phyloP scores from a whole-genome alignment of 2,888 invertebrate genomes.

The Furcula furcula region DNA sequence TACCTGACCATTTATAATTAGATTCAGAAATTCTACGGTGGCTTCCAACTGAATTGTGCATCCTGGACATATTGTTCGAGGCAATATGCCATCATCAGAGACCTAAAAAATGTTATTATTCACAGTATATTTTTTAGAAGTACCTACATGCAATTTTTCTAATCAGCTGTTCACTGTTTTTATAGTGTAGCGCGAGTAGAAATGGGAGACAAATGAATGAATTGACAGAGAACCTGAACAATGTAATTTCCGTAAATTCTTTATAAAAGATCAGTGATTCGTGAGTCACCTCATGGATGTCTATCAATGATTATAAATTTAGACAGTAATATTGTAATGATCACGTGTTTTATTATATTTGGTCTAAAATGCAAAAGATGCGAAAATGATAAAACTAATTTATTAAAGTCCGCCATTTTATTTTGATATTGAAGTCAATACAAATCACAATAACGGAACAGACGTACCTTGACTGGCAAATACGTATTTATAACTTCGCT shows the following conservation, averaged over 20 bases:
- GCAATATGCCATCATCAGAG: slow-evolving; percentile 85
- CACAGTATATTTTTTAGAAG: too few species aligned
- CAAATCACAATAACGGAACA: slow-evolving; percentile 56
- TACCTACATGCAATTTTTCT: too few species aligned
- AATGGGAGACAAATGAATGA: slow-evolving; percentile 1
- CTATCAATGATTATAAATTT: not conserved
- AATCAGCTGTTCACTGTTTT: slow-evolving; percentile 1
- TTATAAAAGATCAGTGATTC: too few species aligned
- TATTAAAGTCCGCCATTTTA: slow-evolving; percentile 59
- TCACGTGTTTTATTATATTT: slow-evolving; percentile 4
- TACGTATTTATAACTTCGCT: slow-evolving; percentile 86
- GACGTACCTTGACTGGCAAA: slow-evolving; percentile 87
- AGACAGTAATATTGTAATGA: not conserved
- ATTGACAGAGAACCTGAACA: slow-evolving; percentile 15
- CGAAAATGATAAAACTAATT: slow-evolving; percentile 43
- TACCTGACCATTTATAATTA: slow-evolving; percentile 86
- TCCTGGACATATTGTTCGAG: slow-evolving; percentile 88
- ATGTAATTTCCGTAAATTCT: not conserved
- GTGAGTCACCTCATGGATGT: too few species aligned
- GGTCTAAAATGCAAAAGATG: slow-evolving; percentile 31
- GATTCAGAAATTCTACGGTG: slow-evolving; percentile 87
- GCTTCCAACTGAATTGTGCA: slow-evolving; percentile 89
- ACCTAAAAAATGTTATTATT: slow-evolving; percentile 72
- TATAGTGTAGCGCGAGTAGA: slow-evolving; percentile 16
- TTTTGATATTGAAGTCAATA: slow-evolving; percentile 64